A percentile compares a stretch with the other conserved stretches of the same genome.
Evolutionary conservation across 2,113 vertebrate genomes (phyloP).

Genomic region (Bambusicola thoracicus): DNA sequence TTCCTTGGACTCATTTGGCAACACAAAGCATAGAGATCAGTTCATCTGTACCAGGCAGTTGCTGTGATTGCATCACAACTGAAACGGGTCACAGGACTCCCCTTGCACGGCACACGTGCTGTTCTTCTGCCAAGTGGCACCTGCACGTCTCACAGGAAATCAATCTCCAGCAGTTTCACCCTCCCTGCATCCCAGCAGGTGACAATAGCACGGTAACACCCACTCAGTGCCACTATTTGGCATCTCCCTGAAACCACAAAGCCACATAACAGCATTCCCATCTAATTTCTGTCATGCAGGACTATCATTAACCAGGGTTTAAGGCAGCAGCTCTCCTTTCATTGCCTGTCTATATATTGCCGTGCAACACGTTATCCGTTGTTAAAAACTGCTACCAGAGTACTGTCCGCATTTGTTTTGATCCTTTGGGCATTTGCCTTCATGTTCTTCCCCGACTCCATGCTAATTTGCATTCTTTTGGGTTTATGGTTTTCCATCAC

Average conservation of each 20-base stretch:
- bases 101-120: rapidly evolving
- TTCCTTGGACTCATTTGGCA: neutral
- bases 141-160: neutral
- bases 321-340: neutral
- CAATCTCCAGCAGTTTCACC: neutral
- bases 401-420: neutral
- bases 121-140: neutral
- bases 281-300: neutral
- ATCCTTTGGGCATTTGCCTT: neutral
- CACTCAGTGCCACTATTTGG: neutral
- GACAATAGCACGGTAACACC: rapidly evolving
- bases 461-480: neutral
- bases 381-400: neutral
- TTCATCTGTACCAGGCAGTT: neutral
- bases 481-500: neutral
- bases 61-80: neutral
- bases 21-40: neutral
- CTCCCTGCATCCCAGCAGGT: neutral
- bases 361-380: neutral
- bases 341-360: neutral
- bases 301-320: neutral
- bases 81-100: neutral
- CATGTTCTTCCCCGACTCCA: neutral
- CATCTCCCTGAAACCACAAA: neutral
- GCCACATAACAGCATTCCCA: neutral